A percentile compares a stretch with the other conserved stretches of the same genome.
Evolutionary conservation across 2,797 vertebrate genomes (phyloP).

Genomic region (Pterois miles): DNA sequence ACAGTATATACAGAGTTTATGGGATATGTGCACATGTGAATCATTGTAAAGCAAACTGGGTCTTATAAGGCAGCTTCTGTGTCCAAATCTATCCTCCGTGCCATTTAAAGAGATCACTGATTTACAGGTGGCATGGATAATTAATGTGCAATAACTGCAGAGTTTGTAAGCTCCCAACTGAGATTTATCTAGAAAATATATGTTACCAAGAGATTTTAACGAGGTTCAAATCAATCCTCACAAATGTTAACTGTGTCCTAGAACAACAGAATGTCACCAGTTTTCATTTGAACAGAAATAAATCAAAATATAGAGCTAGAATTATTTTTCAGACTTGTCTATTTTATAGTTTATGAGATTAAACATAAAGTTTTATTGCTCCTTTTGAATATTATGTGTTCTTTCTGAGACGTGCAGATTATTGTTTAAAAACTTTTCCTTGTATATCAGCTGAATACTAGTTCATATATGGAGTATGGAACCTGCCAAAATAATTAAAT

Average conservation of each 20-base stretch:
- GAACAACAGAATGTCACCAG: conserved; percentile 74
- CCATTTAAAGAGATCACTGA: conserved; percentile 66
- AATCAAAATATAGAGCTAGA: conserved; percentile 29
- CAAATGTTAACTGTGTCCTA: conserved; percentile 20
- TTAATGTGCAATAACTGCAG: conserved; percentile 65
- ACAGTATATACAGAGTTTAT: conserved; percentile 13
- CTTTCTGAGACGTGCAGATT: conserved; percentile 45
- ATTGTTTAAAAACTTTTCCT: conserved; percentile 49
- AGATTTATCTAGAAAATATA: conserved; percentile 45
- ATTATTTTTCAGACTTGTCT: conserved; percentile 69
- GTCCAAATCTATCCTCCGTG: conserved; percentile 53
- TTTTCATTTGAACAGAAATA: conserved; percentile 32
- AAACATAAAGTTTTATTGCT: conserved; percentile 64
- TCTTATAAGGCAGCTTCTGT: conserved; percentile 67
- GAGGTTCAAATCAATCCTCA: conserved; percentile 10
- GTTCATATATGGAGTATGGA: not conserved
- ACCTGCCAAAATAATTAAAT: too few relatives aligned
- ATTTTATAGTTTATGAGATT: conserved; percentile 74
- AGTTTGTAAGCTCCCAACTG: conserved; percentile 17
- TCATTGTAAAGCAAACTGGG: conserved; percentile 35
- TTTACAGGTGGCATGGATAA: conserved; percentile 27
- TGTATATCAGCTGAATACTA: conserved; percentile 30
- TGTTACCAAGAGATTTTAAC: conserved; percentile 13
- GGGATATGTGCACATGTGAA: conserved; percentile 32
- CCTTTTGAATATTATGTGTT: conserved; percentile 52